These are phyloP conservation scores for Pungitius pungitius DNA, from an alignment of 2,113 vertebrate species.

Conservation along the genomic window DNA sequence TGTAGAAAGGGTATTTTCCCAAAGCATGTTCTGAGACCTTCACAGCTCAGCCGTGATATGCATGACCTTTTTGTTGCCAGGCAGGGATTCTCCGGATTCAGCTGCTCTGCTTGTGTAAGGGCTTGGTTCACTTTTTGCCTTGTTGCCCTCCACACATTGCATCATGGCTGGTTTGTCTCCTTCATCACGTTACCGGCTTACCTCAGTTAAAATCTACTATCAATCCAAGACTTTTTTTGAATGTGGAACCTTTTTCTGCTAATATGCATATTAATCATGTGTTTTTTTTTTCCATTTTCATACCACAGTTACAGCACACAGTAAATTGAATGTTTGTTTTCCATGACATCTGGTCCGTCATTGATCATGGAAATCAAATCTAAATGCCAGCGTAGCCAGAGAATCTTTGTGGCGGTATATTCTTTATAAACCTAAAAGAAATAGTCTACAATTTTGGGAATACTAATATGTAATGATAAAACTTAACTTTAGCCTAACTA, in stretches of 20 bases:
- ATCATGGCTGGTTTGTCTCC: slow-evolving; percentile 37
- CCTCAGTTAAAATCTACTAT: slow-evolving; percentile 11
- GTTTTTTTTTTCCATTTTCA: slow-evolving; percentile 1
- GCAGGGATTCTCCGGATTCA: slow-evolving; percentile 61
- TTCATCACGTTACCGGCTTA: slow-evolving; percentile 23
- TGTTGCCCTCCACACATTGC: slow-evolving; percentile 44
- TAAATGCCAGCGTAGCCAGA: not conserved
- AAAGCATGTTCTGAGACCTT: slow-evolving; percentile 40
- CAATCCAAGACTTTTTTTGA: slow-evolving; percentile 5
- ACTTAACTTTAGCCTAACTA: not conserved
- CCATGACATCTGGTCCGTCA: not conserved
- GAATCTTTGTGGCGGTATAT: not conserved
- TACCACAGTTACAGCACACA: not conserved
- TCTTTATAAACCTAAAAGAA: not conserved
- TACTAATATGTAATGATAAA: not conserved
- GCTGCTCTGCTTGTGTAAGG: slow-evolving; percentile 44
- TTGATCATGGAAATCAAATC: not conserved
- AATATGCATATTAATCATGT: slow-evolving; percentile 6
- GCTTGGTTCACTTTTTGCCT: slow-evolving; percentile 31
- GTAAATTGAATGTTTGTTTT: not conserved
- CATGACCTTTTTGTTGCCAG: slow-evolving; percentile 54
- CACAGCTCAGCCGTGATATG: slow-evolving; percentile 50
- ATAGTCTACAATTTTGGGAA: not conserved
- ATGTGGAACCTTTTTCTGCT: slow-evolving; percentile 7
- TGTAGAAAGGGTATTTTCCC: slow-evolving; percentile 48